These are phyloP conservation scores for Cheirogaleus medius DNA, from an alignment of 2,113 vertebrate species.

Conservation along the genomic window DNA sequence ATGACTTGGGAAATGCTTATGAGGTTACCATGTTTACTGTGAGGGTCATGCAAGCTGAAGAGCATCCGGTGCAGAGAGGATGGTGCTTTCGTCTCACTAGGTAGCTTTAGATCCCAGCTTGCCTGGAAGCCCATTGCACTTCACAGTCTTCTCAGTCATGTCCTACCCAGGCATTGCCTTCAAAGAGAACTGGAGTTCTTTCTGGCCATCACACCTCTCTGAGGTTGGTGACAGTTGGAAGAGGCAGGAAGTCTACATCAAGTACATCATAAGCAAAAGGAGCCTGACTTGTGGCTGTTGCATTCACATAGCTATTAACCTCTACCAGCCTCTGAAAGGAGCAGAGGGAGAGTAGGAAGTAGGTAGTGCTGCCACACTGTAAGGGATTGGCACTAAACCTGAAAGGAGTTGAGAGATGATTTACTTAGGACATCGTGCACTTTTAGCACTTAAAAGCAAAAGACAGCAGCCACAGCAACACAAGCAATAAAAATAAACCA, in stretches of 20 bases:
- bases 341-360: not conserved
- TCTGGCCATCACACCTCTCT: not conserved
- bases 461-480: not conserved
- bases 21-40: not conserved
- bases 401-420: not conserved
- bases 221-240: slow-evolving; percentile 21
- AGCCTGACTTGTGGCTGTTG: not conserved
- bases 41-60: not conserved
- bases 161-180: not conserved
- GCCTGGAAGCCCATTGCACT: not conserved
- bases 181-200: not conserved
- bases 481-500: not conserved
- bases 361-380: not conserved
- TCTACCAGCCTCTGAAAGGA: not conserved
- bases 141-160: not conserved
- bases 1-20: not conserved
- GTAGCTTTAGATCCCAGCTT: slow-evolving; percentile 3
- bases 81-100: not conserved
- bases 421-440: not conserved
- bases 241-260: not conserved
- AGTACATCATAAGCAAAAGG: slow-evolving; percentile 13
- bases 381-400: not conserved
- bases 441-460: not conserved
- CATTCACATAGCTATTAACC: not conserved
- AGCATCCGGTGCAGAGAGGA: not conserved